These are phyloP conservation scores for Leistus spinibarbis DNA, from an alignment of 2,888 invertebrate species.

Conservation along the genomic window DNA sequence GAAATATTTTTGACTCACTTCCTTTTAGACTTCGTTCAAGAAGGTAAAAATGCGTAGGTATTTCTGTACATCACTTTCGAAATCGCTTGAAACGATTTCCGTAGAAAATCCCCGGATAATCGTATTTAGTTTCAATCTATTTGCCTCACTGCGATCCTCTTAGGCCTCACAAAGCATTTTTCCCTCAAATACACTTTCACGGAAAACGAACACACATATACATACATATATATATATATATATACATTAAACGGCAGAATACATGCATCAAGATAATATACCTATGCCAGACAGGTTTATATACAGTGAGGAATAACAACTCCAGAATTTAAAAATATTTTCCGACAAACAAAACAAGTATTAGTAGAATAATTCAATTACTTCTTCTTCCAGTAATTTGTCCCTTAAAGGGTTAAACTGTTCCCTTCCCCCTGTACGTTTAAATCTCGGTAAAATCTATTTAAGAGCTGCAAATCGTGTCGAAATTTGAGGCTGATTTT, in stretches of 20 bases:
- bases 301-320: background rate
- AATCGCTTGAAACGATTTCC: constrained; percentile 4
- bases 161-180: background rate
- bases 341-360: no score
- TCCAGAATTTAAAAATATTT: background rate
- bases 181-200: background rate
- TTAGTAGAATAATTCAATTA: no score
- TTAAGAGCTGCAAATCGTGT: background rate
- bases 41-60: background rate
- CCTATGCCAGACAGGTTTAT: background rate
- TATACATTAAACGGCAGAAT: background rate
- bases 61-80: background rate
- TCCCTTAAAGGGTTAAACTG: no score
- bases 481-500: background rate
- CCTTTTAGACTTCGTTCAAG: no score
- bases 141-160: background rate
- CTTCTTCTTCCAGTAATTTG: no score
- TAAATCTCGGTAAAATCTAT: background rate
- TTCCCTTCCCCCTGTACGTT: no score
- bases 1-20: no score
- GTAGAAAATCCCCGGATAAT: constrained; percentile 9
- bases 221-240: no score
- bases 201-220: background rate
- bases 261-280: background rate
- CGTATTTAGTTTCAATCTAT: constrained; percentile 25